A percentile compares a stretch with the other conserved stretches of the same genome.
Conservation (phyloP, 2,888 invertebrate species). For the Melanostoma mellinum region DNA sequence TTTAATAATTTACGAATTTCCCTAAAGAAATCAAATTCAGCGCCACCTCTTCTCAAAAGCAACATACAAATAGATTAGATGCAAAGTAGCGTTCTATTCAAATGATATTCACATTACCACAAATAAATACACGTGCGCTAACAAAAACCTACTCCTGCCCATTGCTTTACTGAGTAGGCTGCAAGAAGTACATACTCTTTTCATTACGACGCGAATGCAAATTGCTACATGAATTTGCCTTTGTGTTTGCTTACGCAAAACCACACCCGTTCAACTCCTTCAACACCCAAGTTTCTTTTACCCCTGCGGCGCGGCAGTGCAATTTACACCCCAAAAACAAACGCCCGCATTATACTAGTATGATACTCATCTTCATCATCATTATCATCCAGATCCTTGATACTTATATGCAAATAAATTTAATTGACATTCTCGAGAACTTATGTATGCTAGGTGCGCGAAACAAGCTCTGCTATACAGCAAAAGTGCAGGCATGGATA, state of each 20-base stretch:
- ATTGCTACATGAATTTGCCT: constrained; percentile 55
- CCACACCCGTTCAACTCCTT: background rate
- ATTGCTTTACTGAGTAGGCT: constrained; percentile 7
- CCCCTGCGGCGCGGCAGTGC: constrained; percentile 13
- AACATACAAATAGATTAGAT: constrained; percentile 3
- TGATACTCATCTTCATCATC: constrained; percentile 66
- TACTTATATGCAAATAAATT: constrained; percentile 72
- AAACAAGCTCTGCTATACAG: constrained; percentile 29
- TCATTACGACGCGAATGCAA: constrained; percentile 61
- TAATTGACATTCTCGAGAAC: constrained; percentile 71
- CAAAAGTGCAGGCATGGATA: constrained; percentile 63
- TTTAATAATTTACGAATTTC: background rate
- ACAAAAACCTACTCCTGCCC: background rate
- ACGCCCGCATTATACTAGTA: constrained; percentile 19
- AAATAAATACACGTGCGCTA: constrained; percentile 7
- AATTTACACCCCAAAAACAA: constrained; percentile 58
- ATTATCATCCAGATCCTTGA: constrained; percentile 65
- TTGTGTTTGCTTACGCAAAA: constrained; percentile 59
- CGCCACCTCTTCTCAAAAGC: constrained; percentile 4
- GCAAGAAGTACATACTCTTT: constrained; percentile 27
- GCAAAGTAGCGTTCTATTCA: constrained; percentile 10
- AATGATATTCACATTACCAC: constrained; percentile 12
- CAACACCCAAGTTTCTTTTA: constrained; percentile 32
- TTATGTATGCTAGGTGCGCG: constrained; percentile 16
- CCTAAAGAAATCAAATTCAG: background rate